Evolutionary conservation across 2,113 vertebrate species (phyloP).

Genomic region (Promerops cafer): DNA sequence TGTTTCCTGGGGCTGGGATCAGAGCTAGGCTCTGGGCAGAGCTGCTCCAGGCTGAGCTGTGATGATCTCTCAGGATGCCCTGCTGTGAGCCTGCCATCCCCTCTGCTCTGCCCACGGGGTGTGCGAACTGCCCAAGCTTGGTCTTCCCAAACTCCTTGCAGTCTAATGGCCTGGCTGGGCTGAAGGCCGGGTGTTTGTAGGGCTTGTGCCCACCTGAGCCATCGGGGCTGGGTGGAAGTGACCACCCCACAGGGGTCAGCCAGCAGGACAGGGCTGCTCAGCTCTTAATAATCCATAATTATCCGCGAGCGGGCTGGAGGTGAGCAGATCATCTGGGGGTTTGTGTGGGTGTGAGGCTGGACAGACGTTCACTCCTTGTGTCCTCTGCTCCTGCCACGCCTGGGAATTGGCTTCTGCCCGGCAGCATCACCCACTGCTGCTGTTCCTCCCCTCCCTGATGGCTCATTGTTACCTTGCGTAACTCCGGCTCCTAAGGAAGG

Average conservation of each 20-base stretch:
- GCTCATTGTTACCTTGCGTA: conserved; percentile 5
- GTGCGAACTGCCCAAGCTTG: fast-evolving
- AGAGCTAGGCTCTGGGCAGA: neutral
- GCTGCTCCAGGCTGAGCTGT: neutral
- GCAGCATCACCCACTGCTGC: neutral
- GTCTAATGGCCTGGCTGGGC: neutral
- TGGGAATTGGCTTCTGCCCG: neutral
- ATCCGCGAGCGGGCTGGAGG: neutral
- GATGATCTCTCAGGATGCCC: neutral
- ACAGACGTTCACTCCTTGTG: fast-evolving
- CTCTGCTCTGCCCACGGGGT: fast-evolving
- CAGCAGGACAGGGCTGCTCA: neutral
- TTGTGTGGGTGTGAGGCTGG: neutral
- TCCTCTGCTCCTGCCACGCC: neutral
- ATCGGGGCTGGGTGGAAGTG: neutral
- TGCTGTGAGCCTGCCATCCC: neutral
- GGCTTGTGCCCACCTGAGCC: neutral
- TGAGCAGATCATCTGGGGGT: neutral
- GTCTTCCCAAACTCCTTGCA: neutral
- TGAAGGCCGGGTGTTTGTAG: neutral
- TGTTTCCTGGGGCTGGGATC: neutral
- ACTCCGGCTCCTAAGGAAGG: neutral
- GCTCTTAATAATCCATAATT: neutral
- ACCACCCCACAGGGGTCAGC: neutral
- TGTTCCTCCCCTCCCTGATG: neutral